These are phyloP conservation scores for Noctua fimbriata DNA, from an alignment of 2,888 invertebrate species.

Conservation along the genomic window DNA sequence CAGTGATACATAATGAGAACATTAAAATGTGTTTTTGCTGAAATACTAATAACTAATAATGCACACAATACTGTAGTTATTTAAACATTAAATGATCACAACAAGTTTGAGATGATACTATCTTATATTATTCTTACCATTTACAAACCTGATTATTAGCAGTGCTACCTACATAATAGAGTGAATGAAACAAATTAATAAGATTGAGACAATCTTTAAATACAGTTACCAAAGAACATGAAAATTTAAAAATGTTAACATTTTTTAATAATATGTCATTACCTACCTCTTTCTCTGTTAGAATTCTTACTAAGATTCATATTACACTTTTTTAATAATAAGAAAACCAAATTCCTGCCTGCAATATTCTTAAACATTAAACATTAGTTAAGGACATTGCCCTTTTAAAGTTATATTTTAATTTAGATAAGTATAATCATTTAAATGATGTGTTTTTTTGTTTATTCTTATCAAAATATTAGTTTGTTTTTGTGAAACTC, in stretches of 20 bases:
- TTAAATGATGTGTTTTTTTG: conserved; percentile 23
- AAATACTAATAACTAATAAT: background rate
- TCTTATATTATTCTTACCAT: conserved; percentile 4
- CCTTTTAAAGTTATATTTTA: conserved; percentile 41
- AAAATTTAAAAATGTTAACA: background rate
- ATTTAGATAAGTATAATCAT: conserved; percentile 35
- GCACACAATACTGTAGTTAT: background rate
- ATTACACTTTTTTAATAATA: background rate
- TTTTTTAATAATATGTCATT: background rate
- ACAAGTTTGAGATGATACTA: background rate
- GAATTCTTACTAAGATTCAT: background rate
- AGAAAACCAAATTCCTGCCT: conserved; percentile 12
- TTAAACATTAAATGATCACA: conserved; percentile 9
- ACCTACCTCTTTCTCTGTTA: background rate
- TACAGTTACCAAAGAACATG: background rate
- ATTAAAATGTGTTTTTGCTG: background rate
- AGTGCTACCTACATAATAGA: background rate
- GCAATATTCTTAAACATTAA: background rate
- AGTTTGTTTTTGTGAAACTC: conserved; percentile 33
- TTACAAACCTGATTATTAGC: background rate
- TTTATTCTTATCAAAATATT: conserved; percentile 46
- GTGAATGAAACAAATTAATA: background rate
- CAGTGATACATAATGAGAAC: background rate
- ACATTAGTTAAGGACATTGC: conserved; percentile 17
- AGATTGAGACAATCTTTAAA: background rate